Conservation (phyloP, 2,797 vertebrate species). For the Microchirus variegatus region DNA sequence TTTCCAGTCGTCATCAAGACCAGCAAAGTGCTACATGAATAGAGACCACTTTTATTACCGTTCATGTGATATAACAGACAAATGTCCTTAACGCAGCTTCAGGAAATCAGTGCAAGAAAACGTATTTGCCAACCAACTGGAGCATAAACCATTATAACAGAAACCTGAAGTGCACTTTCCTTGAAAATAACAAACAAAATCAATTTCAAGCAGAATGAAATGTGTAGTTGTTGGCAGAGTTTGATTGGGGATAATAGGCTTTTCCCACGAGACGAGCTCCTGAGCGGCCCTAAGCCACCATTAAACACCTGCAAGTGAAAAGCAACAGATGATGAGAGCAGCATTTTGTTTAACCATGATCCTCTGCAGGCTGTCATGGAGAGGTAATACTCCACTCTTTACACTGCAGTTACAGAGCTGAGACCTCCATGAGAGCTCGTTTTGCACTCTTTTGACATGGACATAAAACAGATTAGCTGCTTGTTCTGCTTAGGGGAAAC, state of each 20-base stretch:
- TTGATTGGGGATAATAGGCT: slow-evolving; percentile 25
- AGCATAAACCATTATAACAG: slow-evolving; percentile 5
- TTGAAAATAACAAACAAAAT: slow-evolving; percentile 9
- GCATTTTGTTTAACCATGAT: slow-evolving; percentile 21
- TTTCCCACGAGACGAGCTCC: not conserved
- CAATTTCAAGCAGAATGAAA: slow-evolving; percentile 15
- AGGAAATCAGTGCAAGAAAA: too few species aligned
- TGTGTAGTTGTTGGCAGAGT: not conserved
- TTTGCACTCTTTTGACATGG: slow-evolving; percentile 24
- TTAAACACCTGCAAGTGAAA: slow-evolving; percentile 29
- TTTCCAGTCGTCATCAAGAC: too few species aligned
- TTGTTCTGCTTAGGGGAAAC: slow-evolving; percentile 30
- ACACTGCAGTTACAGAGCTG: slow-evolving; percentile 9
- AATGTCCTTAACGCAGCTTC: too few species aligned
- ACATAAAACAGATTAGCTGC: slow-evolving; percentile 33
- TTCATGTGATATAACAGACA: too few species aligned
- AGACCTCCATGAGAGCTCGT: slow-evolving; percentile 10
- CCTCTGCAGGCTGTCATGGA: slow-evolving; percentile 8
- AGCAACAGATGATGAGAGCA: not conserved
- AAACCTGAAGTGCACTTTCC: not conserved
- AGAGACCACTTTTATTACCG: too few species aligned
- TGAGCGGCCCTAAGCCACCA: not conserved
- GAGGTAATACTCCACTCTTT: not conserved
- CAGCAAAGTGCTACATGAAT: too few species aligned
- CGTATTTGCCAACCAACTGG: not conserved